Evolutionary conservation across 2,113 vertebrate genomes (phyloP).

Genomic region (Trematomus loennbergii): DNA sequence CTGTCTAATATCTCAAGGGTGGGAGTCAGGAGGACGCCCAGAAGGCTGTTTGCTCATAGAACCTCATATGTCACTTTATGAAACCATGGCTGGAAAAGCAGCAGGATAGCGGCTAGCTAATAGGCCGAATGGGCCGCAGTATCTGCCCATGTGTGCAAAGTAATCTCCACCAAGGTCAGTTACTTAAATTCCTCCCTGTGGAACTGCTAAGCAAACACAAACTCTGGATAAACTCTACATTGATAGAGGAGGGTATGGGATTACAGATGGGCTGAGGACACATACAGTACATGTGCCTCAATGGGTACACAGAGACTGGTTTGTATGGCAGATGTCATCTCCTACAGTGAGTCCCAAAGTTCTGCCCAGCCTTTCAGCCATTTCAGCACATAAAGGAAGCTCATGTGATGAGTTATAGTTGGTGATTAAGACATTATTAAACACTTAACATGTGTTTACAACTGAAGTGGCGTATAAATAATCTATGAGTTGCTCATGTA

Average conservation of each 20-base stretch:
- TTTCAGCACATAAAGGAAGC: neutral
- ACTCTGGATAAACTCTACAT: constrained; percentile 71
- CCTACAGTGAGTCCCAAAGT: constrained; percentile 2
- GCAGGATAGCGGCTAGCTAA: constrained; percentile 57
- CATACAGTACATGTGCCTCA: constrained; percentile 22
- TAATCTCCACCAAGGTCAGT: constrained; percentile 75
- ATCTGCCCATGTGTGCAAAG: constrained; percentile 74
- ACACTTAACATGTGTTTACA: neutral
- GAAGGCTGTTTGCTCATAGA: constrained; percentile 75
- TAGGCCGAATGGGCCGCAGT: constrained; percentile 56
- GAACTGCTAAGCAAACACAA: constrained; percentile 69
- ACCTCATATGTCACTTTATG: constrained; percentile 75
- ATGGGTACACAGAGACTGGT: constrained; percentile 38
- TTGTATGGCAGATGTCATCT: constrained; percentile 42
- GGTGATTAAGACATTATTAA: neutral
- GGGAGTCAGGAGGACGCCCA: constrained; percentile 57
- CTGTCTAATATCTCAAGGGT: constrained; percentile 49
- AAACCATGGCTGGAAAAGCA: constrained; percentile 69
- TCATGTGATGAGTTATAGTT: neutral
- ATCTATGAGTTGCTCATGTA: neutral
- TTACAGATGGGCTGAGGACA: constrained; percentile 47
- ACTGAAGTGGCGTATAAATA: neutral
- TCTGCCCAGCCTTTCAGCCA: neutral
- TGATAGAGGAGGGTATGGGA: constrained; percentile 49
- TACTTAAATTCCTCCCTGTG: constrained; percentile 66